Conservation (phyloP, 1,140 invertebrate genomes). For the Neuroterus valhalla region DNA sequence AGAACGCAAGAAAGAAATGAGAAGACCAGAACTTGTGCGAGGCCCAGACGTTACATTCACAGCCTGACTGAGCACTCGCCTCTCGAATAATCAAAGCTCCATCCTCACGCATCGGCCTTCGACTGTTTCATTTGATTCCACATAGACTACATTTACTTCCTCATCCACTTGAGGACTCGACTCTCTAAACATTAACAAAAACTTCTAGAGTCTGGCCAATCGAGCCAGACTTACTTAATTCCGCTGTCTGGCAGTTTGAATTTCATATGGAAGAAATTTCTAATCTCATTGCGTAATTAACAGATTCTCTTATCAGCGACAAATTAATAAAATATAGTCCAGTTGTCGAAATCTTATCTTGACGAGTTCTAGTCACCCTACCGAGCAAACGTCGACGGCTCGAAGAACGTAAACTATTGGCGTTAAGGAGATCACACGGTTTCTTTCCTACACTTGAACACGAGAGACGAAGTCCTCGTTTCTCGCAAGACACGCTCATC, state of each 20-base stretch:
- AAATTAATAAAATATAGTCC: background rate
- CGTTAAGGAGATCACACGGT: conserved; percentile 26
- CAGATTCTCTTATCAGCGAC: background rate
- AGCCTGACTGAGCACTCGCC: conserved; percentile 72
- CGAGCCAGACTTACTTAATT: background rate
- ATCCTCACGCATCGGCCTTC: conserved; percentile 37
- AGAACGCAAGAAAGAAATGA: conserved; percentile 53
- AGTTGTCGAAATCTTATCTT: conserved; percentile 20
- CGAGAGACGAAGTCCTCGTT: background rate
- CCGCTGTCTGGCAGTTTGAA: background rate
- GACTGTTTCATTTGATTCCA: conserved; percentile 19
- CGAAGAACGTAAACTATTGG: conserved; percentile 19
- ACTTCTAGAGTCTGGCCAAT: background rate
- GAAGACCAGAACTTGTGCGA: conserved; percentile 59
- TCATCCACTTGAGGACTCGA: background rate
- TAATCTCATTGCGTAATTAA: conserved; percentile 24
- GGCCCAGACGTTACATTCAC: conserved; percentile 74
- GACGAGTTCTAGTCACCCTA: background rate
- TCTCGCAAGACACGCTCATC: background rate
- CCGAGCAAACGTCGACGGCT: conserved; percentile 19
- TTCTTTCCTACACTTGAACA: conserved; percentile 12
- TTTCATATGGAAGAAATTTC: background rate
- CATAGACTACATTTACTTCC: background rate
- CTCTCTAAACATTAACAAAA: background rate
- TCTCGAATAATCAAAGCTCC: conserved; percentile 3